phyloP scores from a whole-genome alignment of 2,797 vertebrate genomes.

The Coregonus suidteri region DNA sequence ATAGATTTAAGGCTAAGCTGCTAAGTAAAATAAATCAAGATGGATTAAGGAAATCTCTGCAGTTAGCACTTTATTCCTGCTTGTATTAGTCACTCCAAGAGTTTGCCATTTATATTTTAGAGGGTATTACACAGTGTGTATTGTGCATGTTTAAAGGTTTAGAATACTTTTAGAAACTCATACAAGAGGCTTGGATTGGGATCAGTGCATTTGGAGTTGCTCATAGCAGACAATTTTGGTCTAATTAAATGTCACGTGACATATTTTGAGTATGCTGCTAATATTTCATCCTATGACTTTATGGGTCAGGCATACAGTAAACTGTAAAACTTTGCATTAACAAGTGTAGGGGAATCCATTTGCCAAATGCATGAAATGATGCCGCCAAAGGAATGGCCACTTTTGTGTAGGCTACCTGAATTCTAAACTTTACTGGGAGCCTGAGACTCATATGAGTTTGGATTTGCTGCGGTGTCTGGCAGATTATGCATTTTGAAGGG shows the following conservation, averaged over 20 bases:
- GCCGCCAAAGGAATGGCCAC: neutral
- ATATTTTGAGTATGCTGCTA: neutral
- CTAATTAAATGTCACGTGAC: neutral
- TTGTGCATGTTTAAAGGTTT: constrained; percentile 8
- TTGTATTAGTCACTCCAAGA: constrained; percentile 45
- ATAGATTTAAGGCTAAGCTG: constrained; percentile 54
- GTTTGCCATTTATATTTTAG: constrained; percentile 20
- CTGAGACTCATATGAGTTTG: constrained; percentile 4
- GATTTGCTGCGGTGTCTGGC: constrained; percentile 2
- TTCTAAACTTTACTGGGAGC: constrained; percentile 4
- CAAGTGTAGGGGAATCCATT: neutral
- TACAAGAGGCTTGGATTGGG: neutral
- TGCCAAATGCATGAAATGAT: neutral
- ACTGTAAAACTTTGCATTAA: neutral
- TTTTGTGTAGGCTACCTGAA: constrained; percentile 2
- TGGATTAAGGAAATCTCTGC: constrained; percentile 70
- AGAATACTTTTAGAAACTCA: neutral
- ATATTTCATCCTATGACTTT: neutral
- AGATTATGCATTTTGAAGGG: constrained; percentile 26
- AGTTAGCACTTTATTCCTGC: constrained; percentile 42
- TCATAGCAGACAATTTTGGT: neutral
- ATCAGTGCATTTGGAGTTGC: neutral
- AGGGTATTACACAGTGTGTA: constrained; percentile 27
- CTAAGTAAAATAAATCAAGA: constrained; percentile 64
- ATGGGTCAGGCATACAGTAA: neutral